phyloP scores from a whole-genome alignment of 1,140 invertebrate genomes.

The Drosophila seguyi region DNA sequence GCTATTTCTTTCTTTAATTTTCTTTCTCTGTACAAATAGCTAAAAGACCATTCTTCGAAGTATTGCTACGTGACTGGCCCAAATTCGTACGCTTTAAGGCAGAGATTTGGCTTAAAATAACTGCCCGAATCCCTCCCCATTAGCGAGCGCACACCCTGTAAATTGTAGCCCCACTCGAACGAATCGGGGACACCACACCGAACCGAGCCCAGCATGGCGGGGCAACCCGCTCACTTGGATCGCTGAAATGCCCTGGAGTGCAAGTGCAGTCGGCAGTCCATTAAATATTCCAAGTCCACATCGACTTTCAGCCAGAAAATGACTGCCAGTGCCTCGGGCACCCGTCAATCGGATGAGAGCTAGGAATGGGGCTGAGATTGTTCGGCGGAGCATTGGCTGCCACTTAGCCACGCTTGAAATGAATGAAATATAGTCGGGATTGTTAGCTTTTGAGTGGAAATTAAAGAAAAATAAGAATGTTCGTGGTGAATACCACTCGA shows the following conservation, averaged over 20 bases:
- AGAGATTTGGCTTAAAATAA: conserved; percentile 73
- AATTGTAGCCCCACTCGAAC: conserved; percentile 28
- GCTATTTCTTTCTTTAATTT: background rate
- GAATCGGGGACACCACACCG: conserved; percentile 37
- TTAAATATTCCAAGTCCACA: conserved; percentile 59
- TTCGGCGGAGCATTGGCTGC: conserved; percentile 12
- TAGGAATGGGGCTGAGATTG: conserved; percentile 6
- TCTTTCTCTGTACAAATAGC: background rate
- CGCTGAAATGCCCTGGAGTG: conserved; percentile 31
- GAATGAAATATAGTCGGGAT: conserved; percentile 3
- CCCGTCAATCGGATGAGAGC: conserved; percentile 15
- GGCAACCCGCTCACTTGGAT: conserved; percentile 23
- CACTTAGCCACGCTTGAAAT: conserved; percentile 33
- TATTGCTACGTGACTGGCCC: conserved; percentile 60
- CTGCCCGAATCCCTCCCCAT: conserved; percentile 42
- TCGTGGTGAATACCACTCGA: background rate
- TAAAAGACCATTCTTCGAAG: conserved; percentile 12
- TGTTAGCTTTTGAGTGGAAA: background rate
- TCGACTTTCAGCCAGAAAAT: conserved; percentile 51
- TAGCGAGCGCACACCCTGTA: conserved; percentile 9
- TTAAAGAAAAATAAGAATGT: conserved; percentile 2
- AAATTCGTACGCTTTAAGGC: conserved; percentile 53
- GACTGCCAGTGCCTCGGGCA: conserved; percentile 15
- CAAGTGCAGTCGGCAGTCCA: conserved; percentile 41
- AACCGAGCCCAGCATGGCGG: conserved; percentile 1